Evolutionary conservation across 2,888 invertebrate genomes (phyloP), one percentile per base, ranked within the genome.

Genomic region (Boloria selene): DNA sequence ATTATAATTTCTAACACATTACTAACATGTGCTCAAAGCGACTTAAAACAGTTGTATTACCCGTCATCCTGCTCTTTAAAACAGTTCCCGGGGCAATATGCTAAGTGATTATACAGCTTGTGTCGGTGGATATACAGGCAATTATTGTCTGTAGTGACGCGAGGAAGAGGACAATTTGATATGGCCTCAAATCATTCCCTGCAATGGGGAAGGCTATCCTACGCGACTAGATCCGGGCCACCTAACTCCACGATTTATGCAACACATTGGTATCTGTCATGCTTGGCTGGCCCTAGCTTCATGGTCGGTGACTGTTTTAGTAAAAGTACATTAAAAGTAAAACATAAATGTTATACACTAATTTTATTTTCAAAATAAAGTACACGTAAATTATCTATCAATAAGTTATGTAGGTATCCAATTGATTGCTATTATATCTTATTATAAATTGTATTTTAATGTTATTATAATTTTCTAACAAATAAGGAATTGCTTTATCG

Each of bases 91-190:
- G 76, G 82, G 71, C 68, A 74, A 70, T 67, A 65, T 73, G 73
- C 71, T 80, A 80, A 67, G 72, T 77, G 75, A 85, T 84, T 84
- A 80, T 76, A 75, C 77, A 77, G 78, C 85, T 83, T 91, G 81
- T 82, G 67, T 69, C 69, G 72, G 74, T 77, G 78, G 77, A 74
- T 75, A 85, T 87, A 90, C 76, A 82, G 80, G 79, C 80, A 85
- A 82, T 84, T 85, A 86, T 88, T 75, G 79, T 69, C 67, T 77
- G 78, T 75, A 77, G 73, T 73, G 70, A 70, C 71, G 85, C 76
- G 84, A 90, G 91, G 92, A 92, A 88, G 90, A 81, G 82, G 74
- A 81, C 90, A 89, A 91, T 91, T 92, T 90, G 86, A 79, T 77
- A 78, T 86, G 91, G 88, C 91, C 91, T 91, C 90, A 90, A 91